Evolutionary conservation across 2,113 vertebrate species (phyloP).

Genomic region (Nesogale talazaci): DNA sequence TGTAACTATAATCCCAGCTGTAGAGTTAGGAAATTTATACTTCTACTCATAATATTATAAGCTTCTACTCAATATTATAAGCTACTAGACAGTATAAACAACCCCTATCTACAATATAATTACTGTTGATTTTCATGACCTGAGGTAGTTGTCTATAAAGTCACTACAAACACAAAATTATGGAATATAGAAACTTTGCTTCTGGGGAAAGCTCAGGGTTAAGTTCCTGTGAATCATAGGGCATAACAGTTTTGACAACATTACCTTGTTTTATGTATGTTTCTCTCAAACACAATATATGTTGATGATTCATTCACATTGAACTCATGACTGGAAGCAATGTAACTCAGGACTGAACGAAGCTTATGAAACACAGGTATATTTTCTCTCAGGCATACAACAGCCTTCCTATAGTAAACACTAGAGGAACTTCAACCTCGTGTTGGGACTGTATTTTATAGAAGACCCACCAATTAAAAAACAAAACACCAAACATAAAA

Average conservation of each 20-base stretch:
- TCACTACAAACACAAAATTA: neutral
- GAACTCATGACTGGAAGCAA: neutral
- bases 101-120: too few relatives aligned
- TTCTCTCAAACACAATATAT: neutral
- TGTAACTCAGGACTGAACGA: neutral
- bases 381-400: neutral
- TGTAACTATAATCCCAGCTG: neutral
- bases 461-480: neutral
- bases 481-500: neutral
- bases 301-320: neutral
- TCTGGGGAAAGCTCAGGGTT: neutral
- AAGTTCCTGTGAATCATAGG: neutral
- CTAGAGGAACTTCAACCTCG: neutral
- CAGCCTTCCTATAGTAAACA: neutral
- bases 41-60: neutral
- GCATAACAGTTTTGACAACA: neutral
- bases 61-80: neutral
- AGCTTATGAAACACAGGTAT: neutral
- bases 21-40: neutral
- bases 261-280: neutral
- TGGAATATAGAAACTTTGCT: neutral
- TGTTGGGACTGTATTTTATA: neutral
- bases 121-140: neutral
- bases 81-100: neutral
- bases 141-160: neutral